Conservation (phyloP, 2,113 vertebrate genomes). For the Lampris incognitus region DNA sequence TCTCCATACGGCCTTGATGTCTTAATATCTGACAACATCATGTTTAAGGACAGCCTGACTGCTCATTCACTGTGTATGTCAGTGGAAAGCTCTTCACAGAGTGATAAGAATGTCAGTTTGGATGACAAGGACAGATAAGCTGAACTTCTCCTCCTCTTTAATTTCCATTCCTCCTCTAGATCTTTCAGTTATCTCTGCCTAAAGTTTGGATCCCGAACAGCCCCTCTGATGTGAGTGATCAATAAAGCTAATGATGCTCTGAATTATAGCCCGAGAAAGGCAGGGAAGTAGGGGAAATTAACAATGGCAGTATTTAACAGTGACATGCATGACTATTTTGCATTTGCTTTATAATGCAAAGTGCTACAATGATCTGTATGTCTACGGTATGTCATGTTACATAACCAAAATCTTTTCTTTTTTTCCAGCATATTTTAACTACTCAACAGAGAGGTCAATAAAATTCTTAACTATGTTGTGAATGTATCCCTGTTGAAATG, state of each 20-base stretch:
- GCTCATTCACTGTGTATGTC: neutral
- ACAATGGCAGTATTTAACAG: neutral
- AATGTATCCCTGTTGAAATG: no score
- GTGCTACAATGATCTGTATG: no score
- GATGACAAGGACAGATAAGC: constrained; percentile 23
- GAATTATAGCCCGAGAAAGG: constrained; percentile 47
- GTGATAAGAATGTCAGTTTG: constrained; percentile 27
- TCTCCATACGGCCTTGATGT: neutral
- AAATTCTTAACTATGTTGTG: no score
- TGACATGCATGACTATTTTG: neutral
- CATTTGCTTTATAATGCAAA: neutral
- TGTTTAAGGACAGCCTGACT: constrained; percentile 17
- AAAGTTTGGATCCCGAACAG: constrained; percentile 45
- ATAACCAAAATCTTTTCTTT: no score
- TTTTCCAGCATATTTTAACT: no score
- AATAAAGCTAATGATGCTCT: constrained; percentile 56
- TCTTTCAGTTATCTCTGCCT: constrained; percentile 48
- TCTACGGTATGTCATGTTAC: no score
- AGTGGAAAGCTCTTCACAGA: constrained; percentile 20
- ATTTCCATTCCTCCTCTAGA: constrained; percentile 1
- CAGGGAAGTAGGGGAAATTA: neutral
- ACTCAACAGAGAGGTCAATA: no score
- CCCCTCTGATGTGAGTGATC: constrained; percentile 45
- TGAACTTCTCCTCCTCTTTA: constrained; percentile 2
- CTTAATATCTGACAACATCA: constrained; percentile 12